Conservation (phyloP, 2,113 vertebrate species). For the Carassius carassius region DNA sequence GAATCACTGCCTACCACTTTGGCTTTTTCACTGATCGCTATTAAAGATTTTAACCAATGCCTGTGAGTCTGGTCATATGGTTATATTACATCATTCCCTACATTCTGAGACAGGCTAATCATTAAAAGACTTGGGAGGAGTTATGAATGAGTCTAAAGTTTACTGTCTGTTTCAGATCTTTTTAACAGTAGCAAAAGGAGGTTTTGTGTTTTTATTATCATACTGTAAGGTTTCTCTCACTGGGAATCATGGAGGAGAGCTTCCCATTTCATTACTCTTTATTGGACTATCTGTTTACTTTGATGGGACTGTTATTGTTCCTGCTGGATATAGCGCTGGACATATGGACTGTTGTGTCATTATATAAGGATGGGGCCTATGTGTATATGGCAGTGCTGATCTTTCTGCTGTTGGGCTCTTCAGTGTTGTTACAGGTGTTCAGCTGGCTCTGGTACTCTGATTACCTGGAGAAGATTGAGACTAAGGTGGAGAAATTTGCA, state of each 20-base stretch:
- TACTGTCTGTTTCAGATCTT: not conserved
- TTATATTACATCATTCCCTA: not conserved
- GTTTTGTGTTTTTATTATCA: not conserved
- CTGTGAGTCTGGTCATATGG: not conserved
- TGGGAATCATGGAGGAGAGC: conserved; percentile 19
- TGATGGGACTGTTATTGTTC: conserved; percentile 43
- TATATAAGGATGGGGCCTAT: conserved; percentile 61
- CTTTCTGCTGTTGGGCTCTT: conserved; percentile 63
- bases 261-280: not conserved
- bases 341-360: not conserved
- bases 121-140: not conserved
- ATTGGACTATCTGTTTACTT: conserved; percentile 50
- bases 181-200: not conserved
- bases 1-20: not conserved
- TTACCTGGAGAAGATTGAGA: not conserved
- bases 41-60: too few species aligned
- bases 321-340: conserved; percentile 65
- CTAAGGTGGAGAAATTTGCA: conserved; percentile 30
- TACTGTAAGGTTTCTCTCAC: not conserved
- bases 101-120: not conserved
- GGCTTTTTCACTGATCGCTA: not conserved
- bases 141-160: not conserved
- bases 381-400: conserved; percentile 57
- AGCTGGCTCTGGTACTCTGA: conserved; percentile 72
- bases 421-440: conserved; percentile 63